Conservation (phyloP, 2,797 vertebrate species). For the Podargus strigoides region DNA sequence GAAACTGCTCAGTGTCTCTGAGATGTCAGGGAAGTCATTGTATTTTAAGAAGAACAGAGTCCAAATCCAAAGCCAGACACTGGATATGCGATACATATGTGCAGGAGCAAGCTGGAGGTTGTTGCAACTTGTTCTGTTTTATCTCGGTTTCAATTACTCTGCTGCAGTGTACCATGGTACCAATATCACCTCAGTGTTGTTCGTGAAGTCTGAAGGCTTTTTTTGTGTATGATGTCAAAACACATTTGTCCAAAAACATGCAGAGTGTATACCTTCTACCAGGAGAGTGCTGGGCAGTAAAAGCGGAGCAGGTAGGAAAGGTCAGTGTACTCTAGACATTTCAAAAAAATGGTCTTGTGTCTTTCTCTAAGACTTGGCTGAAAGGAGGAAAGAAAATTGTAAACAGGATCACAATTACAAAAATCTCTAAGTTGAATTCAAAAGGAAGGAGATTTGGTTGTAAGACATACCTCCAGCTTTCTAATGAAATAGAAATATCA, state of each 20-base stretch:
- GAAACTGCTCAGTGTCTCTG: neutral
- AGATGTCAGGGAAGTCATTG: neutral
- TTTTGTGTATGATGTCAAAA: neutral
- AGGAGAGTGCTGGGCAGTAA: neutral
- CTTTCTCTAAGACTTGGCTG: conserved; percentile 16
- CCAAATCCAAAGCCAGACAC: neutral
- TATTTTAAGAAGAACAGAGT: neutral
- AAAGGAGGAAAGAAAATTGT: conserved; percentile 28
- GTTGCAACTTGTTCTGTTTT: neutral
- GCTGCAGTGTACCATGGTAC: neutral
- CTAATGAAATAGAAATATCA: conserved; percentile 39
- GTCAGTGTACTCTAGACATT: neutral
- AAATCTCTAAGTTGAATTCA: conserved; percentile 8
- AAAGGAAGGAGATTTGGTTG: neutral
- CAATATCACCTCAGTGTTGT: neutral
- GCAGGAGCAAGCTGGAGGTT: neutral
- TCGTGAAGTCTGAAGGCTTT: neutral
- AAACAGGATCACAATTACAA: neutral
- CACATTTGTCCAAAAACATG: neutral
- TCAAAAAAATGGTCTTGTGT: neutral
- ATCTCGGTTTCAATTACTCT: neutral
- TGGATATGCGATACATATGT: fast-evolving
- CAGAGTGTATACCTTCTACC: neutral
- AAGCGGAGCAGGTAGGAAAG: neutral
- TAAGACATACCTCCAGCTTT: conserved; percentile 42